These are phyloP conservation scores for Pseudomyrmex pallidus DNA, from an alignment of 1,140 invertebrate species.

Conservation along the genomic window DNA sequence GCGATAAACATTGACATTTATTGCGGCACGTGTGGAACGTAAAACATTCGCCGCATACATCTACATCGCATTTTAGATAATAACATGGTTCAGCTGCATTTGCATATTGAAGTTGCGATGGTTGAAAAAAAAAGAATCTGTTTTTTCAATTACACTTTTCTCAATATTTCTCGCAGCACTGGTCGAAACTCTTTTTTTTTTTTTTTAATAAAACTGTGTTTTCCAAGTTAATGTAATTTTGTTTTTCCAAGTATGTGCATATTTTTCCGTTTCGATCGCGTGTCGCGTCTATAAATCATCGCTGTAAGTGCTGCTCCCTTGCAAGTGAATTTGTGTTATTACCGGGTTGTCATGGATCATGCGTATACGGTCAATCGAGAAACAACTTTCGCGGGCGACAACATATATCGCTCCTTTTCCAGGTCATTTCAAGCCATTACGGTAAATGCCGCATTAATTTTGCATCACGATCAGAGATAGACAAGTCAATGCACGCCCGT, in stretches of 20 bases:
- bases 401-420: conserved; percentile 47
- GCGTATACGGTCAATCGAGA: conserved; percentile 15
- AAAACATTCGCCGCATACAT: conserved; percentile 14
- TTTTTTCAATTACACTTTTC: too few species aligned
- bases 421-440: conserved; percentile 69
- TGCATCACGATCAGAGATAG: conserved; percentile 73
- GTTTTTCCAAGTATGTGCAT: too few species aligned
- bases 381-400: conserved; percentile 20
- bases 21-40: not conserved
- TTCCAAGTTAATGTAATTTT: too few species aligned
- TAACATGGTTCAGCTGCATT: not conserved
- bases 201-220: not conserved
- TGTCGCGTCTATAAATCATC: conserved; percentile 10
- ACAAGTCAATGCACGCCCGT: conserved; percentile 63
- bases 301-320: not conserved
- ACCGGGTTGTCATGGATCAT: conserved; percentile 57
- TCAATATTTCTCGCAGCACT: too few species aligned
- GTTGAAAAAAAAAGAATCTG: too few species aligned
- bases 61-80: not conserved
- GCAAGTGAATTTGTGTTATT: conserved; percentile 28
- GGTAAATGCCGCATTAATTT: conserved; percentile 74
- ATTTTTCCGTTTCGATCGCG: not conserved
- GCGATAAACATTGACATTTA: conserved; percentile 40
- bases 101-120: too few species aligned
- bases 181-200: too few species aligned